Evolutionary conservation across 2,888 invertebrate genomes (phyloP).

Genomic region (Brachyptera risi): DNA sequence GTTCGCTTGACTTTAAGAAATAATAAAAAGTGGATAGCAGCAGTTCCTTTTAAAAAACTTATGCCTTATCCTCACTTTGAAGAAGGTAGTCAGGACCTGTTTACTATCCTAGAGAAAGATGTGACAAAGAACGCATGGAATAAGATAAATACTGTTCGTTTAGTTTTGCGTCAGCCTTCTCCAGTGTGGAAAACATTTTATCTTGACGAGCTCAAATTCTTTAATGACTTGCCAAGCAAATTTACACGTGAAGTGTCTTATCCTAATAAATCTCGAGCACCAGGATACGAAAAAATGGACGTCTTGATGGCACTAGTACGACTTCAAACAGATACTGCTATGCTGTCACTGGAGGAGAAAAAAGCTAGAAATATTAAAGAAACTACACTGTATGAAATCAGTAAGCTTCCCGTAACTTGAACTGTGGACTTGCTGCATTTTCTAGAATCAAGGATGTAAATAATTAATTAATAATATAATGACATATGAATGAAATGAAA

Average conservation of each 20-base stretch:
- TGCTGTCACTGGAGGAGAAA: too few species aligned
- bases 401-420: too few species aligned
- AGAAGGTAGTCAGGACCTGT: not conserved
- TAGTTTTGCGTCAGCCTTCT: conserved; percentile 2
- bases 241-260: not conserved
- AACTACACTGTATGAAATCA: too few species aligned
- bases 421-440: too few species aligned
- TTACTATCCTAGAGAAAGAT: not conserved
- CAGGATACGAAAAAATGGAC: not conserved
- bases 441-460: too few species aligned
- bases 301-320: not conserved
- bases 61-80: not conserved
- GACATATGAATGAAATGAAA: too few species aligned
- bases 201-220: not conserved
- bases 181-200: not conserved
- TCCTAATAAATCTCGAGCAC: not conserved
- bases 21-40: not conserved
- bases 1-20: not conserved
- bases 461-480: too few species aligned
- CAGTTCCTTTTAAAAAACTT: not conserved
- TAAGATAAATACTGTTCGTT: not conserved
- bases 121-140: not conserved
- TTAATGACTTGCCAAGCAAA: not conserved
- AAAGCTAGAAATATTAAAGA: too few species aligned
- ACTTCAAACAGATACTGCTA: not conserved